These are phyloP conservation scores for Anhinga anhinga DNA, from an alignment of 2,113 vertebrate species.

Conservation along the genomic window DNA sequence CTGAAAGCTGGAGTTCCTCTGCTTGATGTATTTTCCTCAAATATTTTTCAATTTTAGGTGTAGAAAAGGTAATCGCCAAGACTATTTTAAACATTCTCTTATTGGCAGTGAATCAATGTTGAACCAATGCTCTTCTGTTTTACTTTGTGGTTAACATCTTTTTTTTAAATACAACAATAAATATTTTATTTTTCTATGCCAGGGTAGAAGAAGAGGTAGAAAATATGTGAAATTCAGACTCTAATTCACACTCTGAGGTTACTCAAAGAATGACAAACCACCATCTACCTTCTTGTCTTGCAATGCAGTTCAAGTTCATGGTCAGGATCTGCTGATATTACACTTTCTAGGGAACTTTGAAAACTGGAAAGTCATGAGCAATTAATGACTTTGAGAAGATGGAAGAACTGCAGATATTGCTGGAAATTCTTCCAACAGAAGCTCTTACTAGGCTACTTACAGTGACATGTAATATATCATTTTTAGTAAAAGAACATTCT, in stretches of 20 bases:
- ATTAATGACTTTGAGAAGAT: conserved; percentile 39
- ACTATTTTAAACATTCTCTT: neutral
- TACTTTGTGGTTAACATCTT: neutral
- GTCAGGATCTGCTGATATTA: conserved; percentile 39
- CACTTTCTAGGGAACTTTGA: conserved; percentile 37
- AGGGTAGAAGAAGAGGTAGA: neutral
- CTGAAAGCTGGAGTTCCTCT: neutral
- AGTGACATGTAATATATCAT: conserved; percentile 34
- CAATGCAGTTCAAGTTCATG: neutral
- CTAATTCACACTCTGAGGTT: neutral
- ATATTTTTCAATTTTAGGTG: neutral
- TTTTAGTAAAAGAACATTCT: conserved; percentile 29
- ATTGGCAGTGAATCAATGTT: neutral
- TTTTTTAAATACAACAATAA: neutral
- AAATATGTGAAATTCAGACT: neutral
- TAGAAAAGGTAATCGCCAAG: neutral
- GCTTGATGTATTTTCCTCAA: neutral
- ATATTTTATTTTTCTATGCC: neutral
- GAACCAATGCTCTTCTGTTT: neutral
- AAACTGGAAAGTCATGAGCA: neutral
- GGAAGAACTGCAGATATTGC: conserved; percentile 40
- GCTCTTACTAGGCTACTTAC: conserved; percentile 10
- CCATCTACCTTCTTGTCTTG: neutral
- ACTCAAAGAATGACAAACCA: neutral
- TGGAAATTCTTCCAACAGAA: conserved; percentile 55